phyloP scores from a whole-genome alignment of 2,113 vertebrate genomes.

The Tragelaphus imberbis region DNA sequence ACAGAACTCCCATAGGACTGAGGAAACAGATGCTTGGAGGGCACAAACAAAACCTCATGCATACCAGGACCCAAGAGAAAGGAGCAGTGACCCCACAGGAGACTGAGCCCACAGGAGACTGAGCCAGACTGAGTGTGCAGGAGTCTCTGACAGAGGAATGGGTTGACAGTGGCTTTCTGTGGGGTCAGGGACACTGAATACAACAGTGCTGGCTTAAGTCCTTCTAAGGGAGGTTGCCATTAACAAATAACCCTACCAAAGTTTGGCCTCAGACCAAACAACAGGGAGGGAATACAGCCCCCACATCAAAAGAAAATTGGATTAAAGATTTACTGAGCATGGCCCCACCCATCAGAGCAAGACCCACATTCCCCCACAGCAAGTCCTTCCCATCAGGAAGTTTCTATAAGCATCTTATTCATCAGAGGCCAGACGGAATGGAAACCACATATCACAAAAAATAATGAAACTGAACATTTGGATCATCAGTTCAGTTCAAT shows the following conservation, averaged over 20 bases:
- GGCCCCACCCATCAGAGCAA: neutral
- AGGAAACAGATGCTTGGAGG: neutral
- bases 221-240: neutral
- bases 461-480: neutral
- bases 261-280: neutral
- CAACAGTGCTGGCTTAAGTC: neutral
- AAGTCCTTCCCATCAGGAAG: neutral
- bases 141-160: neutral
- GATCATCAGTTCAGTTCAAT: neutral
- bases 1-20: neutral
- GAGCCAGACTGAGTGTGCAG: neutral
- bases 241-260: neutral
- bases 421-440: neutral
- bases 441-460: neutral
- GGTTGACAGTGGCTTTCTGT: neutral
- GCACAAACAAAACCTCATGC: neutral
- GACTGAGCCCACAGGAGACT: neutral
- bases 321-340: neutral
- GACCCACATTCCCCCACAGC: neutral
- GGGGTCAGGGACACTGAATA: neutral
- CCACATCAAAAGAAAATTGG: neutral
- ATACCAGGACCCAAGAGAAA: neutral
- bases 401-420: neutral
- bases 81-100: neutral
- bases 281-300: neutral